Evolutionary conservation across 2,888 invertebrate genomes (phyloP), one percentile per base, ranked within the genome.

Genomic region (Rapana venosa): DNA sequence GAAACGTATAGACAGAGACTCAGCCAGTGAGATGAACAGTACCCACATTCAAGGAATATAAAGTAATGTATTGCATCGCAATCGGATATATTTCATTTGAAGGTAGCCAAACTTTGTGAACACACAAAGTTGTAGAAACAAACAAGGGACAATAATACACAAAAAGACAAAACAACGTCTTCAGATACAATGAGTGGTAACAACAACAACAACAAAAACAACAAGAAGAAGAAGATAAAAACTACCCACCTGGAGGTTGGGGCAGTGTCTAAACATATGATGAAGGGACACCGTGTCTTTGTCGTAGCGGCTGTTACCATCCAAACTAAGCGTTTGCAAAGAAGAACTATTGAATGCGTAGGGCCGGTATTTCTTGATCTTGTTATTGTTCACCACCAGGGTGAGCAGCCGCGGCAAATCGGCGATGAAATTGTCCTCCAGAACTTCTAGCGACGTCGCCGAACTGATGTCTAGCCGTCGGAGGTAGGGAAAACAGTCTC

Each of bases 391-490:
- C 66, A 89, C 74, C 30, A 47, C 22, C 0, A 89, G 36, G 4
- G 6, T 22, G 17, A 56, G 20, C 56, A 89, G 83, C 2, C 30
- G 74, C n/a, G 89, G 89, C 47, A 89, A 74, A 36, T 89, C 89
- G 13, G 89, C 84, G 30, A 89, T 70, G 32, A 89, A 47, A 36
- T 89, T 36, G 58, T 89, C 26, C 74, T 89, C 58, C 56, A 89
- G 61, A 13, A 8, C 30, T 5, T 17, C 22, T 26, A 89, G 74
- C 32, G 11, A 22, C 22, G 15, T 56, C 4, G 70, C 13, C 22
- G 56, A 26, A 32, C 89, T 89, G 70, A 89, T 89, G 89, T 89
- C 89, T 74, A 89, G 58, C 22, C 66, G 36, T 26, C 36, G 32
- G 35, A 89, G 32, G 32, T 17, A 5, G 5, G 89, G 89, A 20